phyloP scores from a whole-genome alignment of 2,888 invertebrate genomes.

The Xanthostigma xanthostigma region DNA sequence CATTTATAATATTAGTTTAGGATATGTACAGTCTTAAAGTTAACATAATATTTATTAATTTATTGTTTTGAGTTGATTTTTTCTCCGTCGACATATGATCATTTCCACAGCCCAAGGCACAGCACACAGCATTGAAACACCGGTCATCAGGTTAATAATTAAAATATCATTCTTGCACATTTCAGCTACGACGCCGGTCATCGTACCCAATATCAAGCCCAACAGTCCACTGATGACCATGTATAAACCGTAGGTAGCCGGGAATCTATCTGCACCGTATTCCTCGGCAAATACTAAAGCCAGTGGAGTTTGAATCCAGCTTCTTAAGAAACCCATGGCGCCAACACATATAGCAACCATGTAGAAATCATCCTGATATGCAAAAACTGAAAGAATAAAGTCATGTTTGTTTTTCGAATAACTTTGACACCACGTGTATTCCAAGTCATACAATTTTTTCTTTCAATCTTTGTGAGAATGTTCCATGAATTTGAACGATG shows the following conservation, averaged over 20 bases:
- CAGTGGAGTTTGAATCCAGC: conserved; percentile 53
- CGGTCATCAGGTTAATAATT: conserved; percentile 50
- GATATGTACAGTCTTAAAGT: too few species aligned
- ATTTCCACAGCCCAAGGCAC: conserved; percentile 53
- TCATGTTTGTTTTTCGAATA: conserved; percentile 8
- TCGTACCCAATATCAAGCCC: conserved; percentile 23
- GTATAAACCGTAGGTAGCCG: conserved; percentile 56
- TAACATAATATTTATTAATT: too few species aligned
- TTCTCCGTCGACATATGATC: conserved; percentile 10
- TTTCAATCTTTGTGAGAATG: background rate
- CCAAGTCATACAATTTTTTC: background rate
- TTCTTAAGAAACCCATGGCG: conserved; percentile 49
- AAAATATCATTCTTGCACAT: conserved; percentile 46
- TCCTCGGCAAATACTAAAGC: conserved; percentile 56
- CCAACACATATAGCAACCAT: conserved; percentile 44
- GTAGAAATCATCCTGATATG: conserved; percentile 35
- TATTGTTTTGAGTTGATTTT: conserved; percentile 5
- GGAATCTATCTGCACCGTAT: conserved; percentile 49
- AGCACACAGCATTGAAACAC: conserved; percentile 48
- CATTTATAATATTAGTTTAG: too few species aligned
- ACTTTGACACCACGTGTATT: background rate
- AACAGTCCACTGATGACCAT: conserved; percentile 55
- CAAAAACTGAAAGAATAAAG: conserved; percentile 34
- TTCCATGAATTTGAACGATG: background rate
- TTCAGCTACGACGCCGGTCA: conserved; percentile 43